Conservation (phyloP, 2,797 vertebrate genomes). For the Chaunax sp. region DNA sequence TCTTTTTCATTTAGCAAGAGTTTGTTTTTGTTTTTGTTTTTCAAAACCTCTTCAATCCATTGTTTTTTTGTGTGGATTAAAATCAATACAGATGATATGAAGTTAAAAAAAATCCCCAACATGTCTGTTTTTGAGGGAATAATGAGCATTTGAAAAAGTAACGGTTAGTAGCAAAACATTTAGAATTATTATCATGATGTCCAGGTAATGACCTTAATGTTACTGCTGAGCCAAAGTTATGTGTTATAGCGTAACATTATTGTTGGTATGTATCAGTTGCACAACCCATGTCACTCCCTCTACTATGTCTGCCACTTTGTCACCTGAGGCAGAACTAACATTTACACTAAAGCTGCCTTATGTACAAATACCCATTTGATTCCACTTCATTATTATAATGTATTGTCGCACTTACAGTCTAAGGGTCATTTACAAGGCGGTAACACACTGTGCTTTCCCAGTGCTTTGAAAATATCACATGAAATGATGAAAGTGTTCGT, state of each 20-base stretch:
- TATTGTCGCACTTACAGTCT: slow-evolving; percentile 12
- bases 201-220: not conserved
- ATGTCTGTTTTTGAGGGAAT: not conserved
- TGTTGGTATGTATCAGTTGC: slow-evolving; percentile 16
- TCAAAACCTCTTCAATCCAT: not conserved
- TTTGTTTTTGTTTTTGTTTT: not conserved
- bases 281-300: slow-evolving; percentile 1
- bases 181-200: not conserved
- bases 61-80: not conserved
- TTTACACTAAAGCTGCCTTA: slow-evolving; percentile 4
- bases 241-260: not conserved
- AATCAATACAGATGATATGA: not conserved
- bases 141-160: not conserved
- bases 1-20: not conserved
- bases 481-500: slow-evolving; percentile 1
- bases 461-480: slow-evolving; percentile 6
- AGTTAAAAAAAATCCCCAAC: not conserved
- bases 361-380: slow-evolving; percentile 6
- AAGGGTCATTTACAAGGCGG: slow-evolving; percentile 23
- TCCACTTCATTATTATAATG: not conserved
- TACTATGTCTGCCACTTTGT: slow-evolving; percentile 12
- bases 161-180: not conserved
- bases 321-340: slow-evolving; percentile 9
- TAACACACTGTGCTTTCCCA: not conserved
- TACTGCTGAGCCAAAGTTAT: slow-evolving; percentile 4